Evolutionary conservation across 2,888 invertebrate species (phyloP), one percentile per base, ranked within the genome.

Genomic region (Serripes groenlandicus): DNA sequence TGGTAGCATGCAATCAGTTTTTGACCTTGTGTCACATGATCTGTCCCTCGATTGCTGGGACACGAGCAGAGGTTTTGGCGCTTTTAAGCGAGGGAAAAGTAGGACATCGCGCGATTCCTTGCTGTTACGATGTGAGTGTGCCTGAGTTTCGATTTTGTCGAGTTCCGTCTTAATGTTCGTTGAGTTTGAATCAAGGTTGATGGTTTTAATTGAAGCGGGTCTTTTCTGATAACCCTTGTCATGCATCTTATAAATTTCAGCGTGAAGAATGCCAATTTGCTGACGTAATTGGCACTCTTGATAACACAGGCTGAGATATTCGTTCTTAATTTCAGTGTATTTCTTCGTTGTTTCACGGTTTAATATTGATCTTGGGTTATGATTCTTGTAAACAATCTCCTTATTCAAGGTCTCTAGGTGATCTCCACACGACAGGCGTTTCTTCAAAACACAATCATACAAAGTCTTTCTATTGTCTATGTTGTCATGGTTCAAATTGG

Each of bases 211-310:
- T 1, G 83, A 71, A 0, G 83, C 81, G 3, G 83, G 86, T 23
- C 37, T 72, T 76, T 83, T 82, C 49, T 89, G 86, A 64, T 81
- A 86, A 11, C 75, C 72, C 54, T 87, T 87, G 21, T 85, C 84
- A 42, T 88, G 87, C 84, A 86, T 81, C 79, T 87, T 80, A 75
- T 85, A 80, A 26, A 89, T 81, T 54, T 89, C 88, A 0, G 88
- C 84, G 26, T 86, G 81, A 9, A 89, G 75, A 11, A 87, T 71
- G 11, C 85, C 88, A 18, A 89, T 88, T 35, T 89, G 82, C 42
- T 87, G 85, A 30, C 85, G 80, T 9, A 89, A 70, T 0, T 75
- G 37, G 1, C 88, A 78, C 58, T 89, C 87, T 58, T 88, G 85
- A 30, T 81, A 77, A 42, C 87, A 87, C 3, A 88, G 69, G 2